Conservation (phyloP, 2,113 vertebrate genomes). For the Egretta garzetta region DNA sequence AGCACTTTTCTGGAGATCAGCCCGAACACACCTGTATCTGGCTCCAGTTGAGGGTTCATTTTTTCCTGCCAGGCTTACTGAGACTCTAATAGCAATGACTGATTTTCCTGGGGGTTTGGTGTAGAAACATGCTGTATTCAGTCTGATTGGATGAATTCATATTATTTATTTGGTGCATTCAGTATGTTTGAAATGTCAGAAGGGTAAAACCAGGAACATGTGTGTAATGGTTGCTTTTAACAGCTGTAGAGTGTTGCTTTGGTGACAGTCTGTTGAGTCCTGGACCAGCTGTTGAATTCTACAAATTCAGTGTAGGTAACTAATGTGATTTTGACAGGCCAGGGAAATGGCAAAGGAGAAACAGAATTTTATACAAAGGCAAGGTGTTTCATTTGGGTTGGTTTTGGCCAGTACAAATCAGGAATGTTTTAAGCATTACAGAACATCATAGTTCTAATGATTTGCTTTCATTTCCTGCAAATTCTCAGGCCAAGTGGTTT, state of each 20-base stretch:
- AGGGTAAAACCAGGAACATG: background rate
- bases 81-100: background rate
- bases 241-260: background rate
- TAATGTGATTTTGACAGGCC: background rate
- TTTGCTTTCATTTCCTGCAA: background rate
- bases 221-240: background rate
- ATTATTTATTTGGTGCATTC: background rate
- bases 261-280: background rate
- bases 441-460: background rate
- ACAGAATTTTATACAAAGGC: background rate
- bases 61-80: background rate
- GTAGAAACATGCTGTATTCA: background rate
- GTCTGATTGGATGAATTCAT: background rate
- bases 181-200: background rate
- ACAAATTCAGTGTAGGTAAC: background rate
- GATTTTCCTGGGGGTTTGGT: background rate
- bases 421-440: background rate
- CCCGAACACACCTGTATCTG: background rate
- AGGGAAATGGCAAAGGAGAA: background rate
- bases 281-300: background rate
- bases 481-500: background rate
- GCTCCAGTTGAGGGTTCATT: background rate
- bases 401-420: rapidly evolving
- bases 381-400: background rate
- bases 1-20: background rate